Conservation (phyloP, 2,797 vertebrate species). For the Amblyopsis hoosieri region DNA sequence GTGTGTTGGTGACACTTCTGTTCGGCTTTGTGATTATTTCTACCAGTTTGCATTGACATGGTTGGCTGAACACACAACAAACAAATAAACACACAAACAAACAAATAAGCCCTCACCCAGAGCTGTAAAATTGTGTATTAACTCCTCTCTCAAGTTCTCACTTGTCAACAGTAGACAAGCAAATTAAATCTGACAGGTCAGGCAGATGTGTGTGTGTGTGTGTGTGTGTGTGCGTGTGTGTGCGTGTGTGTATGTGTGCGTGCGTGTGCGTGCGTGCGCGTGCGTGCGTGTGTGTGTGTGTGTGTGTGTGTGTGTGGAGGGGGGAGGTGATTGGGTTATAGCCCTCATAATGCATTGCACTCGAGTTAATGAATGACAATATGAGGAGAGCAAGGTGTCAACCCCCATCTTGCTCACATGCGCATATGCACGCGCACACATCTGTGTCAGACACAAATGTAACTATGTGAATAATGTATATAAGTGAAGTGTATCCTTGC, state of each 20-base stretch:
- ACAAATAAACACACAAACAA: slow-evolving; percentile 31
- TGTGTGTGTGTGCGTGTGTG: slow-evolving; percentile 8
- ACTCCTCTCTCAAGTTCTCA: slow-evolving; percentile 19
- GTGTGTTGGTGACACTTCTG: slow-evolving; percentile 1
- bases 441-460: no score
- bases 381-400: slow-evolving; percentile 46
- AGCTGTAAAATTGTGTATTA: slow-evolving; percentile 39
- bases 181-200: slow-evolving; percentile 41
- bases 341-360: slow-evolving; percentile 37
- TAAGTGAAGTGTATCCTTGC: no score
- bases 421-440: neutral
- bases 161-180: slow-evolving; percentile 31
- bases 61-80: slow-evolving; percentile 5
- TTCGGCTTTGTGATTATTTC: slow-evolving; percentile 12
- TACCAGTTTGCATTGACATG: slow-evolving; percentile 6
- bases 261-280: slow-evolving; percentile 12
- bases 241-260: neutral
- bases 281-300: slow-evolving; percentile 23
- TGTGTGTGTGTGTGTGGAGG: slow-evolving; percentile 4
- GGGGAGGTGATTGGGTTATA: slow-evolving; percentile 18
- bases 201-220: slow-evolving; percentile 28
- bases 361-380: slow-evolving; percentile 50
- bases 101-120: slow-evolving; percentile 21
- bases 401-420: slow-evolving; percentile 14
- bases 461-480: no score